phyloP scores from a whole-genome alignment of 2,113 vertebrate genomes.

The Gobius niger region DNA sequence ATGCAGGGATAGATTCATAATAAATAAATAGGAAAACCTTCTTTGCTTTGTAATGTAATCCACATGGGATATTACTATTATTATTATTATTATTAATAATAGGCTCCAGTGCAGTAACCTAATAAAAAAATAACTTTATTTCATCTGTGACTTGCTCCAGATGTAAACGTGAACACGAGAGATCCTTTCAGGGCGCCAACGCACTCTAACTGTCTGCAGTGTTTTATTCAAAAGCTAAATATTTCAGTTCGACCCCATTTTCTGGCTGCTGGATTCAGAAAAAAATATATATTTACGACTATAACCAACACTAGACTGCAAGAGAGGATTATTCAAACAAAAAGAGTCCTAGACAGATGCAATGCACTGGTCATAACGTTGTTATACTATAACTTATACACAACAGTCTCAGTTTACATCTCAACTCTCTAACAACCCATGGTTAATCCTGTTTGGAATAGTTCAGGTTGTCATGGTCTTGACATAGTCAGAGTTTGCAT shows the following conservation, averaged over 20 bases:
- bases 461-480: too few species aligned
- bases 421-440: too few species aligned
- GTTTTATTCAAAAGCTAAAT: conserved; percentile 9
- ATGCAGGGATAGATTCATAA: too few species aligned
- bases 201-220: background rate
- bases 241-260: conserved; percentile 2
- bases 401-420: too few species aligned
- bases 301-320: conserved; percentile 38
- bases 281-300: conserved; percentile 40
- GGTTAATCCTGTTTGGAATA: too few species aligned
- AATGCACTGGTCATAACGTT: too few species aligned
- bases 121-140: background rate
- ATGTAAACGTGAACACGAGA: background rate
- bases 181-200: background rate
- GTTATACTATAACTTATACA: too few species aligned
- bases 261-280: background rate
- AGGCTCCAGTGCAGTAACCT: background rate
- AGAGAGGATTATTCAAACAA: conserved; percentile 25
- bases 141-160: background rate
- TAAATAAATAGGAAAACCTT: too few species aligned
- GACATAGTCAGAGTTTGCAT: too few species aligned
- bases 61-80: background rate
- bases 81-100: background rate
- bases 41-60: background rate
- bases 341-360: conserved; percentile 13